Evolutionary conservation across 2,113 vertebrate species (phyloP).

Genomic region (Siphamia tubifer): DNA sequence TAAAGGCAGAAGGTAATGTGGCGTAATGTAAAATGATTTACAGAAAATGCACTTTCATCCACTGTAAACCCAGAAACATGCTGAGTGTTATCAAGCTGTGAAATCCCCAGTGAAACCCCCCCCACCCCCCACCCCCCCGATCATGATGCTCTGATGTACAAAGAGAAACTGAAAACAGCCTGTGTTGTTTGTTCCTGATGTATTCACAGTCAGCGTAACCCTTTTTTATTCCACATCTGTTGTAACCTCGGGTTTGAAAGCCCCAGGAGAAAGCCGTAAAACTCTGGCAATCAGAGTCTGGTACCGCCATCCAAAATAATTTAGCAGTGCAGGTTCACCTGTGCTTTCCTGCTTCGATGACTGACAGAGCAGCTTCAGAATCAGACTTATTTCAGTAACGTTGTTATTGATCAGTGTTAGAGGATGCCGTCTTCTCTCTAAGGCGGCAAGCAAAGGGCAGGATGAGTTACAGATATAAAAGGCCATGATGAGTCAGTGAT

Average conservation of each 20-base stretch:
- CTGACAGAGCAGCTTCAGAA: slow-evolving; percentile 9
- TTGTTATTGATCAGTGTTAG: not conserved
- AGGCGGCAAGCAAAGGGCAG: not conserved
- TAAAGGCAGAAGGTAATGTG: no score
- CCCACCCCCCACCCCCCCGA: no score
- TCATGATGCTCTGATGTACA: not conserved
- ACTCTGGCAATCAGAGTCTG: not conserved
- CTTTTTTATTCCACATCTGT: slow-evolving; percentile 10
- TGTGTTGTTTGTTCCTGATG: not conserved
- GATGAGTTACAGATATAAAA: not conserved
- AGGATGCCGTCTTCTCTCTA: not conserved
- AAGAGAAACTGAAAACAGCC: not conserved
- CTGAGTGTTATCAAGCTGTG: not conserved
- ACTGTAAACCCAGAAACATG: not conserved
- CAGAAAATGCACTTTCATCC: not conserved
- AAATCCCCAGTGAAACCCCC: not conserved
- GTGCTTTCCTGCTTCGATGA: not conserved
- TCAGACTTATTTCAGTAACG: not conserved
- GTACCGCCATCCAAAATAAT: not conserved
- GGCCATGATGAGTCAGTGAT: slow-evolving; percentile 32
- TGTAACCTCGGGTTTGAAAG: not conserved
- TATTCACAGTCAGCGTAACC: not conserved
- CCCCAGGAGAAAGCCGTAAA: not conserved
- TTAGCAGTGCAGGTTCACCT: not conserved
- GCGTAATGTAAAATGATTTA: not conserved